A percentile compares a stretch with the other conserved stretches of the same genome.
Conservation (phyloP, 2,797 vertebrate genomes). For the Nannoperca australis region DNA sequence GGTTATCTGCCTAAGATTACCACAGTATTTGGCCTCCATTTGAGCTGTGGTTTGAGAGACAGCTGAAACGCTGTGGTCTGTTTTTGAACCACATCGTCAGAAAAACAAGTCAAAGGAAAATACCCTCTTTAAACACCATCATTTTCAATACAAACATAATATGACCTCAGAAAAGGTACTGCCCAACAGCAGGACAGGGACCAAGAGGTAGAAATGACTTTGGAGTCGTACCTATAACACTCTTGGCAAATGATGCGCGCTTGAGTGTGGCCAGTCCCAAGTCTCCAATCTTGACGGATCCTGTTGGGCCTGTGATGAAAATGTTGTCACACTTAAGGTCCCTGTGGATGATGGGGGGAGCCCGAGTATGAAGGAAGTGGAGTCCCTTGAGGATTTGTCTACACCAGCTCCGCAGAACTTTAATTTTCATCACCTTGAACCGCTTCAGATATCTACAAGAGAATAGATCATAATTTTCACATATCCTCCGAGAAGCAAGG, state of each 20-base stretch:
- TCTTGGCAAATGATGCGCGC: slow-evolving; percentile 98
- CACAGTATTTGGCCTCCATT: slow-evolving; percentile 79
- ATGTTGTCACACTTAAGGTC: slow-evolving; percentile 99
- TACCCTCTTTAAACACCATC: slow-evolving; percentile 47
- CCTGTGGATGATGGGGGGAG: slow-evolving; percentile 97
- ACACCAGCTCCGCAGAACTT: slow-evolving; percentile 98
- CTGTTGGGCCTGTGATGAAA: slow-evolving; percentile 98
- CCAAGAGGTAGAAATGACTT: slow-evolving; percentile 61
- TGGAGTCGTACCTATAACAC: slow-evolving; percentile 95
- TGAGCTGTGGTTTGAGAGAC: slow-evolving; percentile 90
- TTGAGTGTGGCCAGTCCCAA: slow-evolving; percentile 97
- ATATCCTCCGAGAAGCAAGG: background rate
- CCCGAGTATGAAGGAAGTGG: slow-evolving; percentile 97
- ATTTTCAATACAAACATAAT: slow-evolving; percentile 44
- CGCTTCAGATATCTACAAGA: slow-evolving; percentile 93
- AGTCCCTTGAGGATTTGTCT: slow-evolving; percentile 98
- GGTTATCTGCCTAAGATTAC: slow-evolving; percentile 76
- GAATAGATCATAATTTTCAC: slow-evolving; percentile 12
- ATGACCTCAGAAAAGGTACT: slow-evolving; percentile 39
- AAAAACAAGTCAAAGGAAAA: slow-evolving; percentile 76
- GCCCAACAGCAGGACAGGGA: slow-evolving; percentile 46
- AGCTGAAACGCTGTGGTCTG: slow-evolving; percentile 90
- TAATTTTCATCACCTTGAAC: slow-evolving; percentile 99
- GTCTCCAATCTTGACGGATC: slow-evolving; percentile 99
- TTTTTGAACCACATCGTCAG: slow-evolving; percentile 90